A percentile compares a stretch with the other conserved stretches of the same genome.
Conservation (phyloP, 2,797 vertebrate species). For the Esox masquinongy region DNA sequence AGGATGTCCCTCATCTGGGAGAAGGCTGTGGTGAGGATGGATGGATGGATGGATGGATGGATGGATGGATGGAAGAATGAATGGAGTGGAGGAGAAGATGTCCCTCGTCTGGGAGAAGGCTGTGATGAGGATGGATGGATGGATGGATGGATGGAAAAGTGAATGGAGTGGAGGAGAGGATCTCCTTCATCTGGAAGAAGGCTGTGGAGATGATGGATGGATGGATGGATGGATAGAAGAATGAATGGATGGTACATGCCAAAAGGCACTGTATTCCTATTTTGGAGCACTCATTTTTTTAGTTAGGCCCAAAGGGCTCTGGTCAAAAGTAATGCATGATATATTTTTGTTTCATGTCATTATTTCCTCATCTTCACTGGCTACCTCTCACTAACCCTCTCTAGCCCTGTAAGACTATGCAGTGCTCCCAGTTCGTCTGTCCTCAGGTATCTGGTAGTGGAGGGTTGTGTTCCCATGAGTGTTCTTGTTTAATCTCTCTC, state of each 20-base stretch:
- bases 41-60: not conserved
- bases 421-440: not conserved
- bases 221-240: not conserved
- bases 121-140: not conserved
- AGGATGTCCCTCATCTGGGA: constrained; percentile 97
- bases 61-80: too few species aligned
- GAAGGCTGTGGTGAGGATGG: constrained; percentile 92
- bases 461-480: not conserved
- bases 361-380: too few species aligned
- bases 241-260: not conserved
- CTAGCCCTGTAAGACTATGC: not conserved
- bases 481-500: constrained; percentile 7
- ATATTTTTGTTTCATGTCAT: too few species aligned
- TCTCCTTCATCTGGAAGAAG: constrained; percentile 72
- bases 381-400: not conserved
- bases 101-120: too few species aligned
- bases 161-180: constrained; percentile 94
- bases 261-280: not conserved
- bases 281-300: too few species aligned
- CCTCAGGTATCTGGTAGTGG: not conserved
- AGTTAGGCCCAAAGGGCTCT: not conserved
- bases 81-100: not conserved
- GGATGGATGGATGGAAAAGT: constrained; percentile 58
- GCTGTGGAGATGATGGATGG: too few species aligned
- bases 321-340: not conserved